A percentile compares a stretch with the other conserved stretches of the same genome.
phyloP scores from a whole-genome alignment of 2,888 invertebrate genomes.

The Sinhomidia bicolor region DNA sequence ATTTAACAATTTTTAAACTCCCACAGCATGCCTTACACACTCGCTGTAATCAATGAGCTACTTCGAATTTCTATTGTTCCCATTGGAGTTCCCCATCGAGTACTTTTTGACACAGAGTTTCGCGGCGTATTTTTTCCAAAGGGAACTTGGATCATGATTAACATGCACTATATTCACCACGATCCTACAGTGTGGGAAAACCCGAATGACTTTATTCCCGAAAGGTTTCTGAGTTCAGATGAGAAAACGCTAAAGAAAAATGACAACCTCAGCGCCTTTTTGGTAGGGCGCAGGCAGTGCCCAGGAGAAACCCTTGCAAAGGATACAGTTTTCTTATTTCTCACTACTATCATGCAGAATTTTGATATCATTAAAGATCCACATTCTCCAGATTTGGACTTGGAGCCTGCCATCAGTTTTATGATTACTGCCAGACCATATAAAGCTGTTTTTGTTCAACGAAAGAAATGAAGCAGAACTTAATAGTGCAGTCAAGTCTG shows the following conservation, averaged over 20 bases:
- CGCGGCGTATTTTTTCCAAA: conserved; percentile 39
- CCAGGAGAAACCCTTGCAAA: conserved; percentile 48
- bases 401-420: conserved; percentile 53
- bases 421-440: conserved; percentile 39
- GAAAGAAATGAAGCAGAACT: conserved; percentile 13
- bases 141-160: conserved; percentile 15
- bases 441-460: conserved; percentile 37
- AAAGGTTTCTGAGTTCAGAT: conserved; percentile 38
- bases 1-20: neutral
- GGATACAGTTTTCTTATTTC: conserved; percentile 35
- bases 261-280: conserved; percentile 47
- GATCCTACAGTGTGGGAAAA: conserved; percentile 59
- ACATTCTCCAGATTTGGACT: neutral
- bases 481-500: neutral
- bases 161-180: conserved; percentile 51
- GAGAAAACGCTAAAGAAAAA: conserved; percentile 20
- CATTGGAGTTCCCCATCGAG: conserved; percentile 50
- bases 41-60: conserved; percentile 52
- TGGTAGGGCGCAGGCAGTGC: conserved; percentile 40
- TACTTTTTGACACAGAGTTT: conserved; percentile 24
- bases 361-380: conserved; percentile 41
- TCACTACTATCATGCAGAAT: conserved; percentile 54
- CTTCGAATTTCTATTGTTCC: conserved; percentile 44
- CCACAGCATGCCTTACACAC: conserved; percentile 29
- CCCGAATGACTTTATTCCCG: conserved; percentile 40